Base-by-base conservation (phyloP, 2,113 vertebrate species). In the Centrocercus urophasianus region DNA sequence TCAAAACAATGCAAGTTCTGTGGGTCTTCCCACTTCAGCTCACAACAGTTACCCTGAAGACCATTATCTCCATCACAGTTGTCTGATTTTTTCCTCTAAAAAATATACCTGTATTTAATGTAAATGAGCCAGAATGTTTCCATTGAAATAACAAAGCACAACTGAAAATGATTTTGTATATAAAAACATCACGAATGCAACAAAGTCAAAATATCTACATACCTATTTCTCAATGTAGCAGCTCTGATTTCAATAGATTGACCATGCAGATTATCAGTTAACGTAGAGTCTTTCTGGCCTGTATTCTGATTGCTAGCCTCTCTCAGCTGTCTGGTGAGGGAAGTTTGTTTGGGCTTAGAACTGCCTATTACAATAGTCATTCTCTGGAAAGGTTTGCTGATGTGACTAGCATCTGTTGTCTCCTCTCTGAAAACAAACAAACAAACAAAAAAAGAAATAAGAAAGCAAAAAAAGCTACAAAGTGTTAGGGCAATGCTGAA, bases 341-440 rank as follows among this genome's bases (percentile, higher is more conserved):
- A 54, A 57, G 28, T 75, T 69, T 61, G n/a, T 92, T 93, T 93
- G 61, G 95, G 95, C 11, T 94, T 95, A 34, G 52, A 74, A 6
- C 25, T 70, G 82, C 87, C 90, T 83, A 70, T 86, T 91, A 64
- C 16, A 13, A 56, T 50, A 71, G 77, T 34, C 43, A 71, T 57
- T 60, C 64, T 7, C 48, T 52, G 70, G 74, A 60, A 77, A 14
- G 11, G 67, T 72, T 90, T 67, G 70, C 75, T 85, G 56, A 43
- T 56, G 48, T 88, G 73, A 78, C 34, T 67, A 60, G 74, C 17
- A 6, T 85, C 63, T 88, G 36, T 59, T 93, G 86, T 91, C 77
- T 81, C 43, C 57, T 73, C 74, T 89, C 67, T 95, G n/a, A 36
- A 91, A 36, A 16, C 11, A 25, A 36, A 61, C 83, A 71, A 86